Evolutionary conservation across 1,140 invertebrate species (phyloP), one percentile per base, ranked within the genome.

Genomic region (Chrysopa pallens): DNA sequence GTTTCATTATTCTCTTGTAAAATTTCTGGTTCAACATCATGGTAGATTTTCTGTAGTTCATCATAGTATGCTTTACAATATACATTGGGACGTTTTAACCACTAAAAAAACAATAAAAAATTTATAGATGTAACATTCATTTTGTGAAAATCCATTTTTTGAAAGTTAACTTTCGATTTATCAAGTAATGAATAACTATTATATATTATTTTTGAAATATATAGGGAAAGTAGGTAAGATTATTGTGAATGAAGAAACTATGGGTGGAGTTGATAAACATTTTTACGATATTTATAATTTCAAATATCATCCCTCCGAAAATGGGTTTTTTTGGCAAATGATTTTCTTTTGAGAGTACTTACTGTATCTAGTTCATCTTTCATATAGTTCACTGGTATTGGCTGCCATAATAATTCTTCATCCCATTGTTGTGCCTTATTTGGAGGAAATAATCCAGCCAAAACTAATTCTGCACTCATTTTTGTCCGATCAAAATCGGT

Each of bases 391-490:
- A 44, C 44, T 1, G 62, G 53, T 46, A 64, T 58, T 1, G 63
- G 63, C 37, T 62, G 61, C 63, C 63, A 65, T 8, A 53, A 44
- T 0, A 64, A 13, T 7, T 47, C 8, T 1, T 40, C 7, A 33
- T 52, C 46, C 62, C 60, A 64, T 17, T 27, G 49, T 48, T 60
- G 36, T 29, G 12, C 6, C 7, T 6, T 15, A 6, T 14, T 8
- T 7, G 63, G 62, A 5, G 61, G 60, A 51, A 53, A 66, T 4
- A 64, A 40, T 8, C 53, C 48, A n/a, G 37, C 37, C 37, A 38
- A 9, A 9, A 15, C n/a, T 15, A 15, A n/a, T 9, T 9, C 1
- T 15, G 15, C 8, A 15, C n/a, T 38, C n/a, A 38, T 38, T 38
- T 38, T 38, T 4, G 37, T 38, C 2, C 37, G n/a, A 15, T 15